phyloP scores from a whole-genome alignment of 2,888 invertebrate genomes.

The Argyresthia goedartella region DNA sequence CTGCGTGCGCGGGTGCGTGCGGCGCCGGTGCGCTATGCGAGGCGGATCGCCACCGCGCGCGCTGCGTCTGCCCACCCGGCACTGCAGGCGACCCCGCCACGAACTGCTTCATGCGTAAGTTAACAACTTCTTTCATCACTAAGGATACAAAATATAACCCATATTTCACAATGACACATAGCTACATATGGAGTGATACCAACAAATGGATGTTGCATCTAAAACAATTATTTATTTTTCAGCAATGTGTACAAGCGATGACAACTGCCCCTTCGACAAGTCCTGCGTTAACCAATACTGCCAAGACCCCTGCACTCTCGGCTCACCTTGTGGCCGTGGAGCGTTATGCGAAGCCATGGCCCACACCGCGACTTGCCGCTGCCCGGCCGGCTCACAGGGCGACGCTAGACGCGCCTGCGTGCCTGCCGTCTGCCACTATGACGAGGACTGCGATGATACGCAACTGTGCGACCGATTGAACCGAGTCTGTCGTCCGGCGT shows the following conservation, averaged over 20 bases:
- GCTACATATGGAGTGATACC: too few species aligned
- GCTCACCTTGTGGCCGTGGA: constrained; percentile 81
- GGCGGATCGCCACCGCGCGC: constrained; percentile 82
- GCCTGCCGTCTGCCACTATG: constrained; percentile 86
- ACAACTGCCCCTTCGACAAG: constrained; percentile 88
- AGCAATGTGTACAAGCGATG: constrained; percentile 86
- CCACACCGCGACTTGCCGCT: constrained; percentile 85
- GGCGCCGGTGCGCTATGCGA: constrained; percentile 85
- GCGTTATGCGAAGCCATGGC: constrained; percentile 82
- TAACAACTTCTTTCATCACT: too few species aligned
- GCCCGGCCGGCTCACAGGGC: constrained; percentile 88
- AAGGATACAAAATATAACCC: neutral
- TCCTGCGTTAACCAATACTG: constrained; percentile 85
- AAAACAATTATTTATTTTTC: constrained; percentile 20
- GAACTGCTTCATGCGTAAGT: constrained; percentile 88
- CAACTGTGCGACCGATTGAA: constrained; percentile 89
- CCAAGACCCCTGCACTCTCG: constrained; percentile 80
- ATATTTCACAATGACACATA: too few species aligned
- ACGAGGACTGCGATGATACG: constrained; percentile 88
- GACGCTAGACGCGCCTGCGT: constrained; percentile 86
- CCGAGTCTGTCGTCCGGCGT: constrained; percentile 85
- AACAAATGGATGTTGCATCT: too few species aligned
- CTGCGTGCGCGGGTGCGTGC: constrained; percentile 88
- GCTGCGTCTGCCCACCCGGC: constrained; percentile 86
- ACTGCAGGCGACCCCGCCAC: constrained; percentile 91